Base-by-base conservation (phyloP, 2,797 vertebrate species). In the Sebastes hubbsi region DNA sequence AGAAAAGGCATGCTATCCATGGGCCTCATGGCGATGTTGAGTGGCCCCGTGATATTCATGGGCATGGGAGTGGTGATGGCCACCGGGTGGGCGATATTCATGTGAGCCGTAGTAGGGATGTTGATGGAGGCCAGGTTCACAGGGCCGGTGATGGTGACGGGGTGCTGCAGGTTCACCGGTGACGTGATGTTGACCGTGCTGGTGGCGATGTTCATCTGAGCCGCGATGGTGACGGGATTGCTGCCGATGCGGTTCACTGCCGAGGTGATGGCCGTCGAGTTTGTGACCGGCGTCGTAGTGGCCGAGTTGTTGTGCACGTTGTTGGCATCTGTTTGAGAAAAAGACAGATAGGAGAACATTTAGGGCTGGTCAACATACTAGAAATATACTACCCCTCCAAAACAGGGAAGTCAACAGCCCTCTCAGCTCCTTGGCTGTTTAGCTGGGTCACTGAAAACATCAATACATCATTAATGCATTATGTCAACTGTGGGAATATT, bases 181-280 rank as follows among this genome's bases (percentile, higher is more conserved):
- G 97, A 97, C 27, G 97, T 97, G 95, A 99, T 98, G 92, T 98
- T 98, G 77, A 99, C 96, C 10, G 98, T 97, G 93, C 96, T 98
- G 90, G 97, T 98, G 92, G 97, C 97, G 59, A 98, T 97, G 96
- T 97, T 99, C 97, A 99, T 98, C 92, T 98, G 98, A 84, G 98
- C 97, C 34, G 98, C 97, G 86, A 99, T 98, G 86, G 98, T 98
- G 92, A 99, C 96, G 18, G 98, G 96, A 92, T 97, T 92, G 90
- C 87, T 89, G 84, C 72, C 20, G 34, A 81, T 92, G 84, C 95
- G 95, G 91, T 93, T 95, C 78, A 95, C 60, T 85, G 70, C 94
- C 54, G 95, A 85, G 60, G 91, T 95, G 86, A 93, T 93, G 67
- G 94, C 89, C 4, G 90, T 86, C 0, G 94, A 84, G 84, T 92